A percentile compares a stretch with the other conserved stretches of the same genome.
phyloP scores from a whole-genome alignment of 2,797 vertebrate species.

The Pantherophis vulpinus region DNA sequence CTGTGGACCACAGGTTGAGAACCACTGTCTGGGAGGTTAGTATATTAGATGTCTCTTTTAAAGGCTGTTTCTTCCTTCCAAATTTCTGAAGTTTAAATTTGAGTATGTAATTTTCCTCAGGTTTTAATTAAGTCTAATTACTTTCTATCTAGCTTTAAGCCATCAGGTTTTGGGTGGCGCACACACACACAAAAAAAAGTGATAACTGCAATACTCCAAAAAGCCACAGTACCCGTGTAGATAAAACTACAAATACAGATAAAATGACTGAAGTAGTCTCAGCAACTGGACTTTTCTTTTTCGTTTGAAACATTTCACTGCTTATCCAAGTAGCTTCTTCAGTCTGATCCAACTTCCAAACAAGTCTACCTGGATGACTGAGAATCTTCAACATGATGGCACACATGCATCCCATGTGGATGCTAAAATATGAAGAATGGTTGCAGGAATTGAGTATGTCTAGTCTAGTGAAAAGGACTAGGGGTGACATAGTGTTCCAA shows the following conservation, averaged over 20 bases:
- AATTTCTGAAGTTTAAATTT: not conserved
- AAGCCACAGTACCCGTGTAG: not conserved
- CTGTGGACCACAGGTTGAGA: not conserved
- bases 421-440: not conserved
- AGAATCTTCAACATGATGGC: not conserved
- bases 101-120: not conserved
- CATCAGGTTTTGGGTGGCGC: not conserved
- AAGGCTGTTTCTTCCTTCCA: not conserved
- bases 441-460: not conserved
- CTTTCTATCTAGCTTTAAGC: not conserved
- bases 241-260: not conserved
- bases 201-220: not conserved
- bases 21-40: not conserved
- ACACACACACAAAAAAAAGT: not conserved
- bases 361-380: not conserved
- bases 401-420: not conserved
- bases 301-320: not conserved
- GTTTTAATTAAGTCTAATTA: not conserved
- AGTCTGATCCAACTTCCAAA: not conserved
- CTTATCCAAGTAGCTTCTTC: not conserved
- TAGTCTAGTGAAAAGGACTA: not conserved
- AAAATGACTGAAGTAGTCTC: not conserved
- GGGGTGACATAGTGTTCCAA: not conserved
- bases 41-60: not conserved
- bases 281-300: not conserved